These are phyloP conservation scores for Eurytoma californica DNA, from an alignment of 2,888 invertebrate species.

Conservation along the genomic window DNA sequence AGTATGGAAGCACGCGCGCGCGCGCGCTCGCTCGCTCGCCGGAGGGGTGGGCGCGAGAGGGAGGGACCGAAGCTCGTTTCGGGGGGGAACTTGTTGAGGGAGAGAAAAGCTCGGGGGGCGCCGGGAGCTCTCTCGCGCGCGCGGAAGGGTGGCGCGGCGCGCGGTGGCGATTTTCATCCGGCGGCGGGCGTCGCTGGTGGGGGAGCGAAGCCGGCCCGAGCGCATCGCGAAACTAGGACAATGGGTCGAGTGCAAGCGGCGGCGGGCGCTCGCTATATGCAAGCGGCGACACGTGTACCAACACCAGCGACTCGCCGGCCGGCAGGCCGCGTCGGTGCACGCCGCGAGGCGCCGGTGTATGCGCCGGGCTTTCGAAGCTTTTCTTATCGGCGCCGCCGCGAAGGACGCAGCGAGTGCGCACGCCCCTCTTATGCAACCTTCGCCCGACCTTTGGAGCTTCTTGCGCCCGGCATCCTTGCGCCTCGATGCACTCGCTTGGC, in stretches of 20 bases:
- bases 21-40: not conserved
- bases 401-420: constrained; percentile 54
- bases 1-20: not conserved
- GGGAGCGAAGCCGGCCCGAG: constrained; percentile 1
- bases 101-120: constrained; percentile 28
- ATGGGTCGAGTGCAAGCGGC: constrained; percentile 69
- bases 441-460: constrained; percentile 58
- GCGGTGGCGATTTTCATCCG: not conserved
- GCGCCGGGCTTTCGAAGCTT: constrained; percentile 57
- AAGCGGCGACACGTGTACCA: constrained; percentile 66
- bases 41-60: constrained; percentile 8
- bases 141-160: not conserved
- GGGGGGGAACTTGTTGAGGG: constrained; percentile 58
- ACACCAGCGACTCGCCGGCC: constrained; percentile 61
- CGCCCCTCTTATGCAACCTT: constrained; percentile 55
- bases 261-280: constrained; percentile 58
- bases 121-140: not conserved
- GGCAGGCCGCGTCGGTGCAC: constrained; percentile 12
- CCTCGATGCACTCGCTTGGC: constrained; percentile 38
- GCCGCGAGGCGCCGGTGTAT: constrained; percentile 32
- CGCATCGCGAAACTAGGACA: constrained; percentile 69
- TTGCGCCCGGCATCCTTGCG: constrained; percentile 54
- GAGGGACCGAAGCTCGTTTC: constrained; percentile 31
- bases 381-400: constrained; percentile 58
- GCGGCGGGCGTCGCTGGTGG: constrained; percentile 46